Percentiles rank a stretch among this genome's conserved stretches.
Conservation (phyloP, 2,113 vertebrate genomes). For the Rostratula benghalensis region DNA sequence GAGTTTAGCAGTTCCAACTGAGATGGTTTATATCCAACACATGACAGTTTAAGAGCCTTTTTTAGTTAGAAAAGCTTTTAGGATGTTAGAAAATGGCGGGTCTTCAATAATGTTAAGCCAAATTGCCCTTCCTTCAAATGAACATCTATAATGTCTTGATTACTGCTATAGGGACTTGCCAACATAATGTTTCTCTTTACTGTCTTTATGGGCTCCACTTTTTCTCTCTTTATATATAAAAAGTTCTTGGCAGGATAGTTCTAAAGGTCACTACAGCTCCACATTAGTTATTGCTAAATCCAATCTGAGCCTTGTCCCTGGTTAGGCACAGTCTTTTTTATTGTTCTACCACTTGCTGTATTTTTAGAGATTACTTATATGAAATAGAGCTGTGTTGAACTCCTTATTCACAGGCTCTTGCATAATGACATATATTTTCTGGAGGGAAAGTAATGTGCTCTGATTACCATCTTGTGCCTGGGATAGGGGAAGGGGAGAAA, state of each 20-base stretch:
- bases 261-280: background rate
- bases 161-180: background rate
- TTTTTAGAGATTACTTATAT: background rate
- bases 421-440: background rate
- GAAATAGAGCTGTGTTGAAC: background rate
- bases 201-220: background rate
- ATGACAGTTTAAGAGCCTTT: conserved; percentile 21
- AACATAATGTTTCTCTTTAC: background rate
- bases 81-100: background rate
- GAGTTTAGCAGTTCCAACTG: background rate
- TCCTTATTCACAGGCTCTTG: background rate
- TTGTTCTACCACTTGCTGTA: background rate
- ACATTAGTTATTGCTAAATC: background rate
- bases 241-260: background rate
- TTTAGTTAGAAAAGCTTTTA: conserved; percentile 39
- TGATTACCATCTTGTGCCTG: background rate
- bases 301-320: background rate
- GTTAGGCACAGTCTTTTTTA: background rate
- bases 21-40: background rate
- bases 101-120: background rate
- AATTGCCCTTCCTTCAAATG: background rate
- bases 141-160: background rate
- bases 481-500: background rate
- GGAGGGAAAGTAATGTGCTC: background rate
- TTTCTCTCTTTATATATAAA: background rate